Percentiles rank a stretch among this genome's conserved stretches.
These are phyloP conservation scores for Parasteatoda tepidariorum DNA, from an alignment of 1,140 invertebrate genomes.

Conservation along the genomic window DNA sequence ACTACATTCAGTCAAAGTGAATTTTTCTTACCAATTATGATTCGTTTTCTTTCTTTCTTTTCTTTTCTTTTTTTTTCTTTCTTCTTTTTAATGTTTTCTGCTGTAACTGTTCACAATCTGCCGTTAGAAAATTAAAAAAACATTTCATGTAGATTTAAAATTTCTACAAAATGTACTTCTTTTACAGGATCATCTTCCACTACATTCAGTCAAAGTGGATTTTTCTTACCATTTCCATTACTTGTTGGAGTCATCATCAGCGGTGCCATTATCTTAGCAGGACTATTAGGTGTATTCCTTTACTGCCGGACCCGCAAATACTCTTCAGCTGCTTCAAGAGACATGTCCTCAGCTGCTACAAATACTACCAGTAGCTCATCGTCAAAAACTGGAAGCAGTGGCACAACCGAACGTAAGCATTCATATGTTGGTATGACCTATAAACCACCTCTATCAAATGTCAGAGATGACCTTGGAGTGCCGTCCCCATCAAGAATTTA, in stretches of 20 bases:
- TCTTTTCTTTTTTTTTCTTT: too few relatives aligned
- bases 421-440: slow-evolving; percentile 50
- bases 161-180: too few relatives aligned
- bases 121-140: too few relatives aligned
- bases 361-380: slow-evolving; percentile 48
- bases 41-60: too few relatives aligned
- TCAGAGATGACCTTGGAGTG: slow-evolving; percentile 27
- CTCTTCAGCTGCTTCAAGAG: slow-evolving; percentile 16
- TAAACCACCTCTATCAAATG: slow-evolving; percentile 14
- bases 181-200: slow-evolving; percentile 22
- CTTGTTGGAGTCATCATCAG: slow-evolving; percentile 32
- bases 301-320: slow-evolving; percentile 42
- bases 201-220: background rate
- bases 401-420: slow-evolving; percentile 35
- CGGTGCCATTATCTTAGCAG: slow-evolving; percentile 46
- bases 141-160: too few relatives aligned
- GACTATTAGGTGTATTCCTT: slow-evolving; percentile 26
- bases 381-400: slow-evolving; percentile 32
- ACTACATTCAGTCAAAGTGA: too few relatives aligned
- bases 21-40: too few relatives aligned
- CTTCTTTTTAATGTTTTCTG: too few relatives aligned
- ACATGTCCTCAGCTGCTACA: slow-evolving; percentile 38
- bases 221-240: slow-evolving; percentile 44
- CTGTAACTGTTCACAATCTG: too few relatives aligned
- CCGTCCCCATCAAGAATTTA: slow-evolving; percentile 46